phyloP scores from a whole-genome alignment of 2,888 invertebrate genomes.

The Saturnia japonica region DNA sequence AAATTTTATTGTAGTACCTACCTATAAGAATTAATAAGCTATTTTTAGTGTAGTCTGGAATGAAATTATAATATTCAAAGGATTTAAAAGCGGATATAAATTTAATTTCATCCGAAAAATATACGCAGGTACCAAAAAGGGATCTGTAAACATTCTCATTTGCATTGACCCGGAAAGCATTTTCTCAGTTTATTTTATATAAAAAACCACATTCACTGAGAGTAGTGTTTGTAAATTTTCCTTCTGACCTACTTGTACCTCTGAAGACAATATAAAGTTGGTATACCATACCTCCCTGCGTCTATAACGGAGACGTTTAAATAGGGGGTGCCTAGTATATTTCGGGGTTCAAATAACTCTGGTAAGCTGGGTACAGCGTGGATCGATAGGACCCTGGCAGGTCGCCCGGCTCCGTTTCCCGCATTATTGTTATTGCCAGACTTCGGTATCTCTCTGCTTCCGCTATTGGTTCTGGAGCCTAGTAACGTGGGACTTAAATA shows the following conservation, averaged over 20 bases:
- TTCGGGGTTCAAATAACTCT: conserved; percentile 60
- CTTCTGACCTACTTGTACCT: conserved; percentile 80
- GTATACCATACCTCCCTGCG: conserved; percentile 51
- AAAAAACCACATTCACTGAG: conserved; percentile 64
- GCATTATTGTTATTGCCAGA: conserved; percentile 80
- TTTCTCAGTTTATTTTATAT: conserved; percentile 66
- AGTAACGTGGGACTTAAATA: conserved; percentile 67
- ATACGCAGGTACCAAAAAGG: conserved; percentile 23
- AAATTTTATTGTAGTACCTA: no score
- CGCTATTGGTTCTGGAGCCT: conserved; percentile 69
- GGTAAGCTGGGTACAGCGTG: conserved; percentile 59
- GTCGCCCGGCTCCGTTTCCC: conserved; percentile 77
- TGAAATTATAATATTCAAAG: not conserved
- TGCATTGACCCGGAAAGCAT: conserved; percentile 74
- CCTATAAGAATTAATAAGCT: no score
- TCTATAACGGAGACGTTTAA: conserved; percentile 43
- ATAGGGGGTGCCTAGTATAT: conserved; percentile 56
- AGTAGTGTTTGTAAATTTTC: conserved; percentile 81
- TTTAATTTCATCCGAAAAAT: not conserved
- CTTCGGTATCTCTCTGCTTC: conserved; percentile 73
- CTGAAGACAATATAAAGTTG: conserved; percentile 59
- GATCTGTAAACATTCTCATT: conserved; percentile 64
- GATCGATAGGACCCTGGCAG: conserved; percentile 80
- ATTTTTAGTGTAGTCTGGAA: not conserved
- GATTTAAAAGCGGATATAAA: not conserved